Evolutionary conservation across 2,888 invertebrate species (phyloP).

Genomic region (Drosophila greeni): DNA sequence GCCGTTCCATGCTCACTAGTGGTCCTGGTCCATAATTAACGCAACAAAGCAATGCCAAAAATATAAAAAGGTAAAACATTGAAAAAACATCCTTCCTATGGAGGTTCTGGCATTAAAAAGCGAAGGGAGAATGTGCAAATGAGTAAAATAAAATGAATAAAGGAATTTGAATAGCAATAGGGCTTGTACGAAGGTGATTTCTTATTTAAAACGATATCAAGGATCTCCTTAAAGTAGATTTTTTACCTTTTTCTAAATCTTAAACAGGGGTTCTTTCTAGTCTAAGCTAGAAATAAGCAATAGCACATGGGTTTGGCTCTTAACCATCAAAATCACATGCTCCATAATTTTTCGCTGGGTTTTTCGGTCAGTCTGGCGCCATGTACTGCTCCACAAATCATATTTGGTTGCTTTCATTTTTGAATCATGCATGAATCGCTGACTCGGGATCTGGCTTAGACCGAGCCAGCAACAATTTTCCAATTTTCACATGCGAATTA

Average conservation of each 20-base stretch:
- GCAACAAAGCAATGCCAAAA: constrained; percentile 68
- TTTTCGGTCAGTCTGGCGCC: constrained; percentile 48
- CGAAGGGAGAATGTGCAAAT: constrained; percentile 10
- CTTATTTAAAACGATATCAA: not conserved
- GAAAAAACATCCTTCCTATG: constrained; percentile 34
- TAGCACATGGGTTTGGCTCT: not conserved
- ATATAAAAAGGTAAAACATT: constrained; percentile 47
- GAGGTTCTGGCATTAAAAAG: constrained; percentile 58
- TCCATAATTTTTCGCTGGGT: not conserved
- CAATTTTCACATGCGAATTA: constrained; percentile 75
- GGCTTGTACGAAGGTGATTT: not conserved
- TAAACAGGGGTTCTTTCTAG: not conserved
- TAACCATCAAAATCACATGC: not conserved
- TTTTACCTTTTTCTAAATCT: not conserved
- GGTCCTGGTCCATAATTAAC: constrained; percentile 67
- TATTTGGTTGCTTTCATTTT: constrained; percentile 41
- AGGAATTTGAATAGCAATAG: not conserved
- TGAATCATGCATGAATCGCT: constrained; percentile 59
- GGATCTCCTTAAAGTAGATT: not conserved
- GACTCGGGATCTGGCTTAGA: constrained; percentile 34
- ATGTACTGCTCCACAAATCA: constrained; percentile 45
- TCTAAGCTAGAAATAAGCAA: too few species aligned
- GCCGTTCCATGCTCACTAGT: constrained; percentile 37
- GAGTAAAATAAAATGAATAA: not conserved
- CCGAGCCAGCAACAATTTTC: constrained; percentile 59